Base-by-base conservation (phyloP, 2,113 vertebrate species). In the Piaya cayana region DNA sequence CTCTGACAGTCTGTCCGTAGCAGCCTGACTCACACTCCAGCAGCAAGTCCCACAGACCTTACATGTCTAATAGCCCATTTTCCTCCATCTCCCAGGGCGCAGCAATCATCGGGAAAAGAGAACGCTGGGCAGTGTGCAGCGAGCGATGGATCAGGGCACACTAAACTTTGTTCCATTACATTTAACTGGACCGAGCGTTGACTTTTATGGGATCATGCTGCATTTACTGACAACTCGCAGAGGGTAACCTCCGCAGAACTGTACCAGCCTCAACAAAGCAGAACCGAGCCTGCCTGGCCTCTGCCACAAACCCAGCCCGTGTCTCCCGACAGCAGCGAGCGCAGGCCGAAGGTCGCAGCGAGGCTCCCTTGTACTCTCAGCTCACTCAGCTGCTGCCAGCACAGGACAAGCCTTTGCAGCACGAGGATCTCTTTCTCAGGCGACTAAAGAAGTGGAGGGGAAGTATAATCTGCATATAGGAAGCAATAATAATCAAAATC, bases 81-180 rank as follows among this genome's bases (percentile, higher is more conserved):
- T 62, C 32, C 55, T 42, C 79, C 23, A 1, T 19, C 39, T 87
- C 20, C 49, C 43, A 50, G 29, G 21, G 63, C 2, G 49, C 88
- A 63, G 91, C 11, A 59, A 29, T 22, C 3, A 8, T 58, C n/a
- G 6, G 75, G 55, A 53, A 27, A 23, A 75, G 50, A 9, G 0
- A 60, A 63, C 56, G 22, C 1, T 16, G 53, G 42, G 59, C 53
- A 11, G 60, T 3, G 14, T 0, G 8, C 47, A 25, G 50, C 0
- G 0, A 63, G 85, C 1, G 8, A 5, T 4, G 4, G 6, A 8
- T 2, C 53, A 55, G 79, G 37, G 30, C 45, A 18, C 45, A 9
- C 83, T 1, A 53, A 39, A 42, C 23, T 15, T n/a, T 59, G 42
- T 23, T 45, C 71, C 45, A 19, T 25, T 13, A 6, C 68, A 6